These are phyloP conservation scores for Phoxinus dragarum DNA, from an alignment of 2,797 vertebrate species.

Conservation along the genomic window DNA sequence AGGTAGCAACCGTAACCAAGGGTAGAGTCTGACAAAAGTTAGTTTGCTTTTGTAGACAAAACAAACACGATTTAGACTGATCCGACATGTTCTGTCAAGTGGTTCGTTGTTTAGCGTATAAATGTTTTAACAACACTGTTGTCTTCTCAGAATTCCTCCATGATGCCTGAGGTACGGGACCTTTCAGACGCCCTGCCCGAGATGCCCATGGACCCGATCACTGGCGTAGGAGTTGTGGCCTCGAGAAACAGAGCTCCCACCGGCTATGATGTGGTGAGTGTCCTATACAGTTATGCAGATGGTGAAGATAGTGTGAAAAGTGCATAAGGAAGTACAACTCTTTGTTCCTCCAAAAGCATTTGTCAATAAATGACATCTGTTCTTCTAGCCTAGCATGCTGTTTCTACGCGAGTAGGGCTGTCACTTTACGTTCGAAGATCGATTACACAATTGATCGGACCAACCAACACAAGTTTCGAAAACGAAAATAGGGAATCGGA, in stretches of 20 bases:
- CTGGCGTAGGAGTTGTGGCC: constrained; percentile 92
- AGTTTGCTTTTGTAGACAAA: not conserved
- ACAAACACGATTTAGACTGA: not conserved
- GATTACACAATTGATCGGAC: too few species aligned
- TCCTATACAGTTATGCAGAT: not conserved
- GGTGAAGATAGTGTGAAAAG: not conserved
- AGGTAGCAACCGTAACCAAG: not conserved
- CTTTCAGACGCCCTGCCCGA: constrained; percentile 93
- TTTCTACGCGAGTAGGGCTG: not conserved
- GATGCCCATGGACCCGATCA: constrained; percentile 94
- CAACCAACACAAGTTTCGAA: too few species aligned
- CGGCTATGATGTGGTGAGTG: constrained; percentile 94
- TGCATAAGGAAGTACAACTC: constrained; percentile 5
- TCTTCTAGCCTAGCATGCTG: constrained; percentile 15
- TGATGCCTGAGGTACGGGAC: constrained; percentile 96
- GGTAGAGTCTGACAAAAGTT: not conserved
- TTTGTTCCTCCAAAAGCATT: not conserved
- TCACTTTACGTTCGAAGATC: too few species aligned
- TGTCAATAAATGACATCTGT: not conserved
- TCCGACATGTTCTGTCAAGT: constrained; percentile 26
- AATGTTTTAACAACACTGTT: constrained; percentile 7
- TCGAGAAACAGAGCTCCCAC: constrained; percentile 92
- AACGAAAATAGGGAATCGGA: too few species aligned
- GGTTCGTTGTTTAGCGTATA: not conserved
- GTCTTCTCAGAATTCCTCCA: constrained; percentile 79